phyloP scores from a whole-genome alignment of 2,888 invertebrate species.

The Chrysina gloriosa region DNA sequence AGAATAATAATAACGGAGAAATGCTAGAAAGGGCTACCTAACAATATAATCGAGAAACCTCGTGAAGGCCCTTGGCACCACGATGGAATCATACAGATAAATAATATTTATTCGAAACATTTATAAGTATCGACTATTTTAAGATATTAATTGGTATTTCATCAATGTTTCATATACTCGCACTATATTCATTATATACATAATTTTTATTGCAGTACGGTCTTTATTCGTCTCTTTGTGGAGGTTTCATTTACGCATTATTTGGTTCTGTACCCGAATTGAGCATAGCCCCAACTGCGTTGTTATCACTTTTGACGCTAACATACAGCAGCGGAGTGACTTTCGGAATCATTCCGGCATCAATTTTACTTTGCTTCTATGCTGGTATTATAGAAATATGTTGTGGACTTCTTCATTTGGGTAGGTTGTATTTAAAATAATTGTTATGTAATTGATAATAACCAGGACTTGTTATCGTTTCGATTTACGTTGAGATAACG shows the following conservation, averaged over 20 bases:
- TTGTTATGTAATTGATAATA: not conserved
- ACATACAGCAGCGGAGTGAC: constrained; percentile 68
- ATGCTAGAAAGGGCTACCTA: too few species aligned
- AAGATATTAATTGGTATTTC: too few species aligned
- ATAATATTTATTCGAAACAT: too few species aligned
- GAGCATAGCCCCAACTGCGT: constrained; percentile 79
- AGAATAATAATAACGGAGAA: too few species aligned
- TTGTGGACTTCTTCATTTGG: constrained; percentile 74
- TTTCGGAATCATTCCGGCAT: constrained; percentile 69
- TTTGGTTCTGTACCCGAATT: constrained; percentile 79
- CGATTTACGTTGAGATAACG: too few species aligned
- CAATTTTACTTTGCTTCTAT: constrained; percentile 74
- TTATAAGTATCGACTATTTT: too few species aligned
- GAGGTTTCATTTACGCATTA: constrained; percentile 81
- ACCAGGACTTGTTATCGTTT: too few species aligned
- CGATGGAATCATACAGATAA: too few species aligned
- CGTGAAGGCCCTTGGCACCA: too few species aligned
- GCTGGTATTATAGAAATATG: constrained; percentile 74
- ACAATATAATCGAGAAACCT: too few species aligned
- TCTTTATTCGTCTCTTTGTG: constrained; percentile 83
- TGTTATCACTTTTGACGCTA: constrained; percentile 79
- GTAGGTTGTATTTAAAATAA: constrained; percentile 59
- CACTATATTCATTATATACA: not conserved
- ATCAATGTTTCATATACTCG: too few species aligned
- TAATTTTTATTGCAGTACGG: constrained; percentile 75